Percentiles rank a stretch among this genome's conserved stretches.
Evolutionary conservation across 2,113 vertebrate species (phyloP).

Genomic region (Seriola quinqueradiata): DNA sequence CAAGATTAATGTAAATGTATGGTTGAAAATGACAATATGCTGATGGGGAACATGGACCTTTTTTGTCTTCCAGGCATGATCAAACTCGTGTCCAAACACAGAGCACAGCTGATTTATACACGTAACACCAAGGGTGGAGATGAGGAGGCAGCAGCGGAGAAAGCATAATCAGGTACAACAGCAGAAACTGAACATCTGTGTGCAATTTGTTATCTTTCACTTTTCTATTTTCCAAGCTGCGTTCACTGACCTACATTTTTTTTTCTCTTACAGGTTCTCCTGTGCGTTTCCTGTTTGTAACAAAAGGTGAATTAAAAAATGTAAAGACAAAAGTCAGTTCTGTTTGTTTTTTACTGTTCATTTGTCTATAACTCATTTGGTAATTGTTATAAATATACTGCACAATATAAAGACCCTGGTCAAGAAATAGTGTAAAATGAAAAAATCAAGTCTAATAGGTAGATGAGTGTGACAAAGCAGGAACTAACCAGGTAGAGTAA

Average conservation of each 20-base stretch:
- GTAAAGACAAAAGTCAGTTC: constrained; percentile 44
- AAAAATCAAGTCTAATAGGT: background rate
- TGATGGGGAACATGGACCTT: background rate
- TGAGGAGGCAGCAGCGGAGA: constrained; percentile 87
- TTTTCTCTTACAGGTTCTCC: constrained; percentile 67
- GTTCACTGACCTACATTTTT: background rate
- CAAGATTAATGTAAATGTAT: background rate
- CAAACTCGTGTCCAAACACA: constrained; percentile 97
- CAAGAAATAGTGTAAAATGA: background rate
- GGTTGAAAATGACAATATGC: background rate
- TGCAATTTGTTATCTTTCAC: rapidly evolving
- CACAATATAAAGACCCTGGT: background rate
- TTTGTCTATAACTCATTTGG: background rate
- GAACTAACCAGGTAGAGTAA: background rate
- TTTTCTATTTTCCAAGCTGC: background rate
- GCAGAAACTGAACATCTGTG: background rate
- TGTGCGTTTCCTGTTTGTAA: constrained; percentile 73
- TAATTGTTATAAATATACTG: background rate
- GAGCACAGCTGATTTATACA: constrained; percentile 97
- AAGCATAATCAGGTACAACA: constrained; percentile 85
- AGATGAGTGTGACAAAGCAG: background rate
- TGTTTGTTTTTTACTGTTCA: constrained; percentile 3
- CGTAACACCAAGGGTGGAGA: constrained; percentile 98
- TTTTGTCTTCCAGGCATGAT: constrained; percentile 88
- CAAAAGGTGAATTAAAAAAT: constrained; percentile 79